These are phyloP conservation scores for Muscicapa striata DNA, from an alignment of 2,797 vertebrate genomes.

Conservation along the genomic window DNA sequence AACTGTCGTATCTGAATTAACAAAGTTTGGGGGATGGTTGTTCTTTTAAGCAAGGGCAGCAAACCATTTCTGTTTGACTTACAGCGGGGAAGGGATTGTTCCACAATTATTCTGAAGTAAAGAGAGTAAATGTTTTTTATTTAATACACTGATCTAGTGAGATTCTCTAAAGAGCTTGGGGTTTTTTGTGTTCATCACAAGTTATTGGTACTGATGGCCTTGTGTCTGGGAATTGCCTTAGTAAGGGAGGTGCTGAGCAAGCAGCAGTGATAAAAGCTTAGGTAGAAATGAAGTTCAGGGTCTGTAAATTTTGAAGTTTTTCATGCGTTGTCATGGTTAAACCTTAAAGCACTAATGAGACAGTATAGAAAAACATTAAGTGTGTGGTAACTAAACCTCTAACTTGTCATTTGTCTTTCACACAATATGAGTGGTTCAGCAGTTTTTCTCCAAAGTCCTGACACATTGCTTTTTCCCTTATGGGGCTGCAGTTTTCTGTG, in stretches of 20 bases:
- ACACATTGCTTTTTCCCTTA: background rate
- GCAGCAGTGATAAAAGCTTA: background rate
- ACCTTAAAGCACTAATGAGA: background rate
- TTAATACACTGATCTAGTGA: background rate
- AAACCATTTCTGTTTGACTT: background rate
- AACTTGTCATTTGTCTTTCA: constrained; percentile 23
- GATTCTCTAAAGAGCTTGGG: background rate
- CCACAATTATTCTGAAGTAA: background rate
- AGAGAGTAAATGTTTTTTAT: background rate
- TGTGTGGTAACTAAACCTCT: background rate
- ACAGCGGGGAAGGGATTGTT: background rate
- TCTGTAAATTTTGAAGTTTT: background rate
- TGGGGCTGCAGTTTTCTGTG: background rate
- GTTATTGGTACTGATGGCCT: background rate
- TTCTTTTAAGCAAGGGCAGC: background rate
- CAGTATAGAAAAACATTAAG: background rate
- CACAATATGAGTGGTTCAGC: background rate
- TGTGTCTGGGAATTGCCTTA: background rate
- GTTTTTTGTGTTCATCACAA: background rate
- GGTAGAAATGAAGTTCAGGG: background rate
- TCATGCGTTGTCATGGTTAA: background rate
- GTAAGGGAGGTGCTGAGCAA: background rate
- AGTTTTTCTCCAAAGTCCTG: constrained; percentile 23
- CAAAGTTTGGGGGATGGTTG: background rate
- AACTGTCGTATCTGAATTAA: background rate